A percentile compares a stretch with the other conserved stretches of the same genome.
Evolutionary conservation across 2,113 vertebrate species (phyloP).

Genomic region (Macheiramphus alcinus): DNA sequence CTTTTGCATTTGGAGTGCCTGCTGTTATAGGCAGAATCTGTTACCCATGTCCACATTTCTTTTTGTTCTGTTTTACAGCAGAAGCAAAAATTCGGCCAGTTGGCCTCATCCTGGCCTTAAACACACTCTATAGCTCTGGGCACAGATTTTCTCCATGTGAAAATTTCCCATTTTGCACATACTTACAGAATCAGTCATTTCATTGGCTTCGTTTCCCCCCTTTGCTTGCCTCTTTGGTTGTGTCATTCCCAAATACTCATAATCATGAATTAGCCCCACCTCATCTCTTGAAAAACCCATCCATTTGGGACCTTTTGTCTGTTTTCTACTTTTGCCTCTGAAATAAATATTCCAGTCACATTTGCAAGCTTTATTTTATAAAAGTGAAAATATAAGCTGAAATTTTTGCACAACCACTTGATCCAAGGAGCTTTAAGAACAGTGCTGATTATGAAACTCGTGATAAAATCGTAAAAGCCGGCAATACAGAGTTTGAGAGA

Average conservation of each 20-base stretch:
- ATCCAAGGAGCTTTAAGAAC: not conserved
- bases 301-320: not conserved
- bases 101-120: not conserved
- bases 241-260: not conserved
- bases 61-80: not conserved
- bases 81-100: not conserved
- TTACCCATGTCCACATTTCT: not conserved
- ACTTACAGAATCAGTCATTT: not conserved
- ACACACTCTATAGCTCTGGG: not conserved
- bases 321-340: not conserved
- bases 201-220: not conserved
- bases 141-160: not conserved
- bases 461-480: not conserved
- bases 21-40: not conserved
- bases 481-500: not conserved
- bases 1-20: not conserved
- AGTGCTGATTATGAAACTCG: not conserved
- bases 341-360: not conserved
- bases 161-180: not conserved
- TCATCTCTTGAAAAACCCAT: not conserved
- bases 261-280: not conserved
- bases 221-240: not conserved
- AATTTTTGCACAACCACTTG: not conserved
- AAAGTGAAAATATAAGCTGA: not conserved
- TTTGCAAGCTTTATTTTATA: not conserved